Conservation (phyloP, 2,888 invertebrate genomes). For the Morpho achilles region DNA sequence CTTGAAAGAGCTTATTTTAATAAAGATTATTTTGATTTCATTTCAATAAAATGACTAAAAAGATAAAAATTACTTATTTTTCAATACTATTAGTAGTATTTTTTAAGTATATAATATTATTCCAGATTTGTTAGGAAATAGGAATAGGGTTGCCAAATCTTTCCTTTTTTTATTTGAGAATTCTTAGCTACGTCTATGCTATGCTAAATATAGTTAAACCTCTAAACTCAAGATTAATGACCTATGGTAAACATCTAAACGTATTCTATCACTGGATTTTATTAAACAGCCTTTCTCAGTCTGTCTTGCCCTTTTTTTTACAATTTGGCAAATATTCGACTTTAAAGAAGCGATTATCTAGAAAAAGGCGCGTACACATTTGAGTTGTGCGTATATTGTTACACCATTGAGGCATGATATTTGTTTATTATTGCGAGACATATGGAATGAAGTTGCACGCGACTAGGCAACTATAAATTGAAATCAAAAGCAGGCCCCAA, state of each 20-base stretch:
- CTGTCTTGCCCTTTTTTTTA: constrained; percentile 46
- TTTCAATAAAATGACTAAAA: no score
- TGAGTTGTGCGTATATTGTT: no score
- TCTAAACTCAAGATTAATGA: constrained; percentile 15
- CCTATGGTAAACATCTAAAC: constrained; percentile 18
- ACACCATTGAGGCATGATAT: no score
- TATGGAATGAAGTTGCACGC: no score
- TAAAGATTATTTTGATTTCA: no score
- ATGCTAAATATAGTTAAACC: constrained; percentile 8
- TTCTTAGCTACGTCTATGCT: constrained; percentile 8
- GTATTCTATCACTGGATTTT: constrained; percentile 22
- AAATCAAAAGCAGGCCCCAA: no score
- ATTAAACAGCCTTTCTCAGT: constrained; percentile 61
- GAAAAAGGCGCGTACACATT: constrained; percentile 8
- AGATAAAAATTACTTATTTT: no score
- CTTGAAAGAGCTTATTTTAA: no score
- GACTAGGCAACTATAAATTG: no score
- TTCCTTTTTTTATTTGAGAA: neutral
- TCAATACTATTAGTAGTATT: no score
- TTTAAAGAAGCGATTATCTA: constrained; percentile 20
- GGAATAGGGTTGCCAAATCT: no score
- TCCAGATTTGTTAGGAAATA: neutral
- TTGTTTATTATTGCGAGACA: no score
- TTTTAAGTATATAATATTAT: neutral
- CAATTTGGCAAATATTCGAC: constrained; percentile 31